Base-by-base conservation (phyloP, 2,888 invertebrate species). In the Tyria jacobaeae region DNA sequence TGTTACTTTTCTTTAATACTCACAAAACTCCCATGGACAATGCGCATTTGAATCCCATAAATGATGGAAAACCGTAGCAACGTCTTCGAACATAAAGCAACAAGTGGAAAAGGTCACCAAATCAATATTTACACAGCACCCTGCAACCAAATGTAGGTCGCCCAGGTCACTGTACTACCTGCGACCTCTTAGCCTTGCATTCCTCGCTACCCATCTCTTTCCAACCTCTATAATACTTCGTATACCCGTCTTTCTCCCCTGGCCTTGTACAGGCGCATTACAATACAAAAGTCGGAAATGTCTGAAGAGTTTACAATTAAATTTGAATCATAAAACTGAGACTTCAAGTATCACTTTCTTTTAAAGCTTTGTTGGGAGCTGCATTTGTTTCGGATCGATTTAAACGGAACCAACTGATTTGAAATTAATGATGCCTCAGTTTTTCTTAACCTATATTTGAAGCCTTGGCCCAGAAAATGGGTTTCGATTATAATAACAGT, bases 141-240 rank as follows among this genome's bases (percentile, higher is more conserved):
- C 89, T 90, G 91, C 92, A 91, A 76, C 86, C 75, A 71, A 83
- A 93, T 89, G 83, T 93, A 74, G 93, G 93, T 89, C 92, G 51
- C 21, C 14, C 63, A 92, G 92, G 92, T 90, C 92, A 88, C 82
- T 91, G 92, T 87, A 89, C 88, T 87, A 87, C 91, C 90, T 90
- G 90, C 84, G 91, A 91, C 87, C 91, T 82, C 82, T 75, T 86
- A 89, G 89, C 90, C 91, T 89, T 92, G 92, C 92, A 92, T 88
- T 89, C 88, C 83, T 72, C 81, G 71, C 73, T 60, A 73, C 67
- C 81, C 77, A 68, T 85, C 87, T 70, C 81, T 73, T 73, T 85
- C 81, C 41, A 67, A 68, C 86, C 48, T 72, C 57, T 58, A 62
- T 65, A 61, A 70, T 56, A 60, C 56, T 62, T 41, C 57, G 72